A percentile compares a stretch with the other conserved stretches of the same genome.
Conservation (phyloP, 2,797 vertebrate species). For the Microchirus variegatus region DNA sequence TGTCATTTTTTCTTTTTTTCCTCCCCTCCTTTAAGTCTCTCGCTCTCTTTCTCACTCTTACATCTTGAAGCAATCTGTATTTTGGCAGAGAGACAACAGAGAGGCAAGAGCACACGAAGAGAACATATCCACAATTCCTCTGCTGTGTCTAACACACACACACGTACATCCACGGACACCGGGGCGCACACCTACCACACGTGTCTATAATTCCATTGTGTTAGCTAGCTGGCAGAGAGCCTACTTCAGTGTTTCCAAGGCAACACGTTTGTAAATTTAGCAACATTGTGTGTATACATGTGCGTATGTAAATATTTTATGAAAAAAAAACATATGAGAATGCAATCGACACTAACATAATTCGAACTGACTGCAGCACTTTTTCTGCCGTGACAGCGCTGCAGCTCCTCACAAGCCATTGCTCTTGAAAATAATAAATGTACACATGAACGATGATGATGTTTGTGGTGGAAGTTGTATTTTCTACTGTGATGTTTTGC, state of each 20-base stretch:
- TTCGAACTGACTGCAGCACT: too few species aligned
- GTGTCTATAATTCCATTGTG: conserved; percentile 64
- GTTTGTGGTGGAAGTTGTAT: conserved; percentile 3
- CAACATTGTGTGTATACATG: conserved; percentile 13
- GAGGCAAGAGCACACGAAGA: conserved; percentile 64
- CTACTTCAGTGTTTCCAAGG: conserved; percentile 65
- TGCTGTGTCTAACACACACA: conserved; percentile 48
- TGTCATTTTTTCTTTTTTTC: conserved; percentile 35
- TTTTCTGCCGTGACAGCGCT: conserved; percentile 14
- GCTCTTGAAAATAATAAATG: too few species aligned
- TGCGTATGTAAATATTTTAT: conserved; percentile 14
- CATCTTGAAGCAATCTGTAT: conserved; percentile 78
- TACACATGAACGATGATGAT: conserved; percentile 14
- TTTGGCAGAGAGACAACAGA: conserved; percentile 64
- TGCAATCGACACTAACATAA: neutral
- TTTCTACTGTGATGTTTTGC: conserved; percentile 9
- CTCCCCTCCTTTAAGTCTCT: conserved; percentile 2
- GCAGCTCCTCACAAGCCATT: neutral
- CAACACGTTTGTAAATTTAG: conserved; percentile 69
- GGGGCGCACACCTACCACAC: conserved; percentile 46
- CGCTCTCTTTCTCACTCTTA: conserved; percentile 42
- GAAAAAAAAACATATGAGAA: conserved; percentile 47
- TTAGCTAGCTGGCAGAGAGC: conserved; percentile 65
- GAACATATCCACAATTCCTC: conserved; percentile 64
- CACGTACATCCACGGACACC: conserved; percentile 39